Conservation (phyloP, 2,113 vertebrate genomes). For the Mormyrus iriodes region DNA sequence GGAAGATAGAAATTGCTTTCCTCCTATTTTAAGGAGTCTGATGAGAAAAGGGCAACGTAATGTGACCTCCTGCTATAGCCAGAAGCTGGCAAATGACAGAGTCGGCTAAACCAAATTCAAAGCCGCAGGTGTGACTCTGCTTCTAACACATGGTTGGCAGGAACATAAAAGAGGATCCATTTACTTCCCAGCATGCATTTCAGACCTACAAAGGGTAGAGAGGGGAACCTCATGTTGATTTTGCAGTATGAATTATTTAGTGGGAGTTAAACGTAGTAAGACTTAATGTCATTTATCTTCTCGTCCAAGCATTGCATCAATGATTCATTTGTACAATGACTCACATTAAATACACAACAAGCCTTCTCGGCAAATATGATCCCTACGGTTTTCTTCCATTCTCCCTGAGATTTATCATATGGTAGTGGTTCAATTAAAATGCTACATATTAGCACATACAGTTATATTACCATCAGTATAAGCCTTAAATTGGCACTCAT, state of each 20-base stretch:
- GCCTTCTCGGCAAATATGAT: constrained; percentile 13
- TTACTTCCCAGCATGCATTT: constrained; percentile 42
- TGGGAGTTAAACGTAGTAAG: constrained; percentile 38
- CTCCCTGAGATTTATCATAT: too few relatives aligned
- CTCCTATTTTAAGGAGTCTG: constrained; percentile 50
- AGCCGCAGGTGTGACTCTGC: constrained; percentile 23
- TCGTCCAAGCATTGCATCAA: constrained; percentile 26
- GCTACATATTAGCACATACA: constrained; percentile 19
- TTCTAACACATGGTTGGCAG: constrained; percentile 25
- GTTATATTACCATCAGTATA: constrained; percentile 23
- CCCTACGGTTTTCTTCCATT: neutral
- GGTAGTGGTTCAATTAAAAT: constrained; percentile 11
- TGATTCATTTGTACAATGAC: constrained; percentile 32
- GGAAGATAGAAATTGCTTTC: constrained; percentile 74
- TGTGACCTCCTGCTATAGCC: constrained; percentile 64
- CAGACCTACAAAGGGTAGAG: constrained; percentile 12
- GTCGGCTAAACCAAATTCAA: constrained; percentile 28
- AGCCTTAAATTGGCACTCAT: neutral
- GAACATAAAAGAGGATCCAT: constrained; percentile 35
- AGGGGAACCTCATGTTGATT: constrained; percentile 7
- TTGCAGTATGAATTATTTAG: constrained; percentile 39
- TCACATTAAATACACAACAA: constrained; percentile 23
- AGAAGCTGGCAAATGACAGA: constrained; percentile 55
- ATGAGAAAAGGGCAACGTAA: constrained; percentile 66
- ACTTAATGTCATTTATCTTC: constrained; percentile 32